A percentile compares a stretch with the other conserved stretches of the same genome.
Conservation (phyloP, 2,888 invertebrate species). For the Drosophila paranaensis region DNA sequence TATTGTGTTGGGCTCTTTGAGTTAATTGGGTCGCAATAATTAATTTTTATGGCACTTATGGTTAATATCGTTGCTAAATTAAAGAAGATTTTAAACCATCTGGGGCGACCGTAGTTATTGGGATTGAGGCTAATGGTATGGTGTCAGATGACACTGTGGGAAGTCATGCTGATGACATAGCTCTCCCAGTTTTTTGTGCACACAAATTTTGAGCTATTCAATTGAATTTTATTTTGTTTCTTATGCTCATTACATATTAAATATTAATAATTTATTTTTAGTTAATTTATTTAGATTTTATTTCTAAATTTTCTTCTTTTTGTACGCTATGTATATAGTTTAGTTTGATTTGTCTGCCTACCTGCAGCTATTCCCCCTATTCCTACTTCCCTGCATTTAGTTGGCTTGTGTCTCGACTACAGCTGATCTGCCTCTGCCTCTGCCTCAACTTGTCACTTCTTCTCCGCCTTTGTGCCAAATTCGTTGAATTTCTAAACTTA, state of each 20-base stretch:
- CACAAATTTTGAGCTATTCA: too few species aligned
- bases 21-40: too few species aligned
- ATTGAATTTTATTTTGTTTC: too few species aligned
- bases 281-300: background rate
- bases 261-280: background rate
- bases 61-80: too few species aligned
- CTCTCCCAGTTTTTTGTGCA: background rate
- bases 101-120: too few species aligned
- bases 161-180: too few species aligned
- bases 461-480: background rate
- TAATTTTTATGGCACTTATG: too few species aligned
- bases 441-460: background rate
- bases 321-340: background rate
- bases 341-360: background rate
- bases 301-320: background rate
- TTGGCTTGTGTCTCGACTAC: background rate
- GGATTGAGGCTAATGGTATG: too few species aligned
- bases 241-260: background rate
- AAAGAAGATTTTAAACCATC: too few species aligned
- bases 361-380: background rate
- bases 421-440: background rate
- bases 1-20: too few species aligned
- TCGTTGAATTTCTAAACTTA: constrained; percentile 12
- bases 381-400: too few species aligned
- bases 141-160: too few species aligned